phyloP scores from a whole-genome alignment of 64 coral and sea anemone genomes.

The Montipora efflorescens region DNA sequence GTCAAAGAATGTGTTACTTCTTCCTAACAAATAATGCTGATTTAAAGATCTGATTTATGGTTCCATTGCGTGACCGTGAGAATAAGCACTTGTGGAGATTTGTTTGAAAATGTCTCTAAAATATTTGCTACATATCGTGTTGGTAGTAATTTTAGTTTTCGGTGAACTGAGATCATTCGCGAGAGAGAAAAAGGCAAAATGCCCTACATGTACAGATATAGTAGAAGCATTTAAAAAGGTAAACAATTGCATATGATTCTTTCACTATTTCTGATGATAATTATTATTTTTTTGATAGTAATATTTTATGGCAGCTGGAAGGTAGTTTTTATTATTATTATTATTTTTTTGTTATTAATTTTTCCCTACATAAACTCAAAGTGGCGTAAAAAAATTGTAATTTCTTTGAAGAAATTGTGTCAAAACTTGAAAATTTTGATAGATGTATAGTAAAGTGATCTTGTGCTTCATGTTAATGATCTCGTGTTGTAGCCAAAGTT shows the following conservation, averaged over 20 bases:
- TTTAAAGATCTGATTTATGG: neutral
- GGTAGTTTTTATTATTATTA: too few relatives aligned
- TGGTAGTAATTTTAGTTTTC: slow-evolving; percentile 28
- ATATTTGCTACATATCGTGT: neutral
- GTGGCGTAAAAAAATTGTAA: too few relatives aligned
- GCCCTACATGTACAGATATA: slow-evolving; percentile 82
- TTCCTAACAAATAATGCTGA: neutral
- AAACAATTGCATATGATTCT: slow-evolving; percentile 12
- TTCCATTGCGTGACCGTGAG: neutral
- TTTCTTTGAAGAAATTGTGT: too few relatives aligned
- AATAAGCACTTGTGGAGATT: slow-evolving; percentile 7
- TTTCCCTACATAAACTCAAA: too few relatives aligned
- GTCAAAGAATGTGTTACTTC: neutral
- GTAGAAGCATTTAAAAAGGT: slow-evolving; percentile 94
- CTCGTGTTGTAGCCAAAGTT: too few relatives aligned
- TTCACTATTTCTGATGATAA: neutral
- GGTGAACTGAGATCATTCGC: slow-evolving; percentile 27
- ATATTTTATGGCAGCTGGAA: too few relatives aligned
- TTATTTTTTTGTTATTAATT: too few relatives aligned
- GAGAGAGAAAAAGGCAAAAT: slow-evolving; percentile 82
- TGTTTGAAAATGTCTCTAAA: slow-evolving; percentile 38
- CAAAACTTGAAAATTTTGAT: too few relatives aligned
- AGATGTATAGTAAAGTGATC: too few relatives aligned
- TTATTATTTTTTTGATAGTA: too few relatives aligned
- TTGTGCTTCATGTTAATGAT: too few relatives aligned